Conservation (phyloP, 1,140 invertebrate species). For the Drosophila repletoides region DNA sequence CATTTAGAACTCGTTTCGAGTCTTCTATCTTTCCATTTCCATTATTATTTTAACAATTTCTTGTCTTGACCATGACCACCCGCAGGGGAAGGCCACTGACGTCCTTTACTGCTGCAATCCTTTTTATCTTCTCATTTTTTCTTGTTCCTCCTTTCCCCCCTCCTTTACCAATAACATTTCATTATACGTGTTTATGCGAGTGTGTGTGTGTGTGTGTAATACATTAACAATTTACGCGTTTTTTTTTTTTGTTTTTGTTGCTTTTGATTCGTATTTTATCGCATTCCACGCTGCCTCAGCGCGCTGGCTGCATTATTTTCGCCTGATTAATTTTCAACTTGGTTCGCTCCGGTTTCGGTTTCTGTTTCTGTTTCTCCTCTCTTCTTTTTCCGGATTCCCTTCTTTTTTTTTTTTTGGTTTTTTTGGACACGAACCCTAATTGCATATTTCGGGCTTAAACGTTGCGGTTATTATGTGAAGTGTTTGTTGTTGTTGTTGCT, state of each 20-base stretch:
- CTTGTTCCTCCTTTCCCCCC: background rate
- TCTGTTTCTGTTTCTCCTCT: background rate
- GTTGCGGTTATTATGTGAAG: conserved; percentile 57
- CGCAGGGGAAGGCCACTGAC: background rate
- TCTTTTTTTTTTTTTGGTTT: no score
- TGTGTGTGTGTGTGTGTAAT: conserved; percentile 10
- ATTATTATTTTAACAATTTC: background rate
- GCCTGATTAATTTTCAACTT: conserved; percentile 67
- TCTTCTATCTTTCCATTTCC: background rate
- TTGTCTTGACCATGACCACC: conserved; percentile 41
- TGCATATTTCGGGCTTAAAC: conserved; percentile 71
- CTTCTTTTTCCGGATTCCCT: conserved; percentile 2
- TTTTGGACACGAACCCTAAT: conserved; percentile 50
- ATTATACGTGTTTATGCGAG: conserved; percentile 25
- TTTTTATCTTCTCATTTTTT: background rate
- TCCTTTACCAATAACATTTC: conserved; percentile 4
- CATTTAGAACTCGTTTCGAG: background rate
- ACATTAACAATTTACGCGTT: conserved; percentile 51
- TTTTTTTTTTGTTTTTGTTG: no score
- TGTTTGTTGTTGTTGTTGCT: conserved; percentile 11
- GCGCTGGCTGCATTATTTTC: conserved; percentile 64
- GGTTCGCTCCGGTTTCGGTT: background rate
- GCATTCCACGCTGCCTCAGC: conserved; percentile 63
- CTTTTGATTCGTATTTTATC: conserved; percentile 70
- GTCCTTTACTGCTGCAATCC: conserved; percentile 20